These are phyloP conservation scores for Drosophila simulans DNA, from an alignment of 1,140 invertebrate genomes.

Conservation along the genomic window DNA sequence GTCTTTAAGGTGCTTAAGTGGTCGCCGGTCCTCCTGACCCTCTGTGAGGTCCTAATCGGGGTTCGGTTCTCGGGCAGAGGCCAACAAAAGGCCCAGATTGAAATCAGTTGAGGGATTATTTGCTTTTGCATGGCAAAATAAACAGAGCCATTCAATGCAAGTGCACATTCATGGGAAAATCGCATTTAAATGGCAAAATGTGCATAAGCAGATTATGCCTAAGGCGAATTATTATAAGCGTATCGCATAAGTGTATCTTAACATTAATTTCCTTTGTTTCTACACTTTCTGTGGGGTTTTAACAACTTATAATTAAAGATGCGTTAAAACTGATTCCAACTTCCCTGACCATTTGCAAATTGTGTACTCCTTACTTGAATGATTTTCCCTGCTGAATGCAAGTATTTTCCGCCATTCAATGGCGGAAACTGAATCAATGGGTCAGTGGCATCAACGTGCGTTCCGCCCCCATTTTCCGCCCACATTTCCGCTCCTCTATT, in stretches of 20 bases:
- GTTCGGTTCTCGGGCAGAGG: not conserved
- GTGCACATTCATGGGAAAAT: not conserved
- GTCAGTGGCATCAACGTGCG: constrained; percentile 69
- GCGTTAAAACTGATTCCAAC: too few species aligned
- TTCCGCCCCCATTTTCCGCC: not conserved
- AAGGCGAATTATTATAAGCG: not conserved
- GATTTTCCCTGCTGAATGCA: not conserved
- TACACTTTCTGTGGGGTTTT: too few species aligned
- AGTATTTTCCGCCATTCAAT: constrained; percentile 6
- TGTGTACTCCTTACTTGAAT: not conserved
- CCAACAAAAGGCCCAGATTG: constrained; percentile 12
- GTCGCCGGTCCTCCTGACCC: constrained; percentile 1
- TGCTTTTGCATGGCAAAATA: constrained; percentile 1
- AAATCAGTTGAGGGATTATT: constrained; percentile 1
- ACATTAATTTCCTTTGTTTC: not conserved
- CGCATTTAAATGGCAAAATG: not conserved
- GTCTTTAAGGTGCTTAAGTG: constrained; percentile 33
- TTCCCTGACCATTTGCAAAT: too few species aligned
- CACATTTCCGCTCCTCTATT: constrained; percentile 13
- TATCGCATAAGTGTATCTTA: not conserved
- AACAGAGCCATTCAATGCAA: constrained; percentile 7
- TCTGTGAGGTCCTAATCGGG: constrained; percentile 33
- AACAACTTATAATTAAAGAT: too few species aligned
- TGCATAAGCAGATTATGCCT: not conserved
- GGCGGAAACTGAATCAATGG: constrained; percentile 66